Conservation (phyloP, 1,140 invertebrate genomes). For the Drosophila takahashii region DNA sequence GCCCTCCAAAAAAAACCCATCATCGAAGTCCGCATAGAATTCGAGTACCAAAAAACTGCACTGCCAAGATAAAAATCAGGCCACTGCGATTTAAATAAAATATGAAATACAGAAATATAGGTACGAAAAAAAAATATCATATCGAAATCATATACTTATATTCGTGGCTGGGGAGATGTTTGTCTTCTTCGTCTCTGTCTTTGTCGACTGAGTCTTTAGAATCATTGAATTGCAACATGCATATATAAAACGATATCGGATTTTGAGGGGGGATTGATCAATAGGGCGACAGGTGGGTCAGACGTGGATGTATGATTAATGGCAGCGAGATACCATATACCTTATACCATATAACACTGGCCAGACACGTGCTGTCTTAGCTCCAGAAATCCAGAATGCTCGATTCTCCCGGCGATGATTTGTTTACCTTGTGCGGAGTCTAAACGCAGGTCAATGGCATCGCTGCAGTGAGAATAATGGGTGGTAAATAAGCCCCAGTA, state of each 20-base stretch:
- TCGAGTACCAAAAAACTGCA: constrained; percentile 49
- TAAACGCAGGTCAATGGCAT: constrained; percentile 24
- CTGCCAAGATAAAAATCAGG: constrained; percentile 56
- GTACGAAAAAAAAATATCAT: constrained; percentile 1
- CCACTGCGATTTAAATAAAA: constrained; percentile 20
- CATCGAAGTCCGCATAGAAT: constrained; percentile 43
- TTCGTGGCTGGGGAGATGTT: constrained; percentile 2
- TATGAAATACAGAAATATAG: constrained; percentile 4
- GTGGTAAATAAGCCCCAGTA: no score
- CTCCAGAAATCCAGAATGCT: constrained; percentile 3
- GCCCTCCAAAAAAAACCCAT: constrained; percentile 12
- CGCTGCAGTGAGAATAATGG: constrained; percentile 6
- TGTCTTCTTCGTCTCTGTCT: constrained; percentile 1
- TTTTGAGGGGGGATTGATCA: constrained; percentile 21
- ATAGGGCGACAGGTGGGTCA: constrained; percentile 29
- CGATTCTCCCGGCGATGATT: constrained; percentile 10
- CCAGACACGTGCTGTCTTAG: constrained; percentile 31
- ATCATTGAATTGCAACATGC: constrained; percentile 25
- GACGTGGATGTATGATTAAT: constrained; percentile 37
- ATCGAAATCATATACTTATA: constrained; percentile 9
- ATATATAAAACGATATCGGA: constrained; percentile 25
- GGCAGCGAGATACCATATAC: constrained; percentile 13
- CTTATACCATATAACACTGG: constrained; percentile 6
- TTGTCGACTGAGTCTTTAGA: constrained; percentile 9
- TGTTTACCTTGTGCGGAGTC: constrained; percentile 22